These are phyloP conservation scores for Caerostris extrusa DNA, from an alignment of 1,140 invertebrate species.

Conservation along the genomic window DNA sequence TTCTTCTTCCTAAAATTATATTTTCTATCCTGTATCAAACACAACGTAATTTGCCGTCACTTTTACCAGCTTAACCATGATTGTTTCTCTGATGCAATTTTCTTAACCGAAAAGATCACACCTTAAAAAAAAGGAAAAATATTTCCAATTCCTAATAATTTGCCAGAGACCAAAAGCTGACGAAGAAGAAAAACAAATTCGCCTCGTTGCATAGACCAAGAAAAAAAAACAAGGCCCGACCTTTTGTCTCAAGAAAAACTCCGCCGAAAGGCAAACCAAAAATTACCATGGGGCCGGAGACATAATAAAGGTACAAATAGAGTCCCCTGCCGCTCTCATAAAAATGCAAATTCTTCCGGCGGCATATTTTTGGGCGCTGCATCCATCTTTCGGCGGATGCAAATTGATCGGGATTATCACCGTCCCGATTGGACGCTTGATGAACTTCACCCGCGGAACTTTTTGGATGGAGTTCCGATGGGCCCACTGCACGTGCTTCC, in stretches of 20 bases:
- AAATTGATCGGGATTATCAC: slow-evolving; percentile 76
- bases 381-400: slow-evolving; percentile 61
- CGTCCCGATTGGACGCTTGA: slow-evolving; percentile 66
- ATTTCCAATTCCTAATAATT: neutral
- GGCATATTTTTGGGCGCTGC: slow-evolving; percentile 57
- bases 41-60: neutral
- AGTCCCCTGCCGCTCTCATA: slow-evolving; percentile 53
- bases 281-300: slow-evolving; percentile 34
- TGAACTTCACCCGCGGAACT: slow-evolving; percentile 61
- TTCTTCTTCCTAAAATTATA: no score
- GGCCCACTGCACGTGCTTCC: neutral
- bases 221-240: neutral
- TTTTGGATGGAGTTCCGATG: slow-evolving; percentile 43
- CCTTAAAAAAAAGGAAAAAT: neutral
- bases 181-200: slow-evolving; percentile 11
- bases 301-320: slow-evolving; percentile 71
- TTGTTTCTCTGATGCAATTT: slow-evolving; percentile 7
- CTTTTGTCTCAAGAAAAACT: slow-evolving; percentile 1
- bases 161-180: neutral
- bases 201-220: neutral
- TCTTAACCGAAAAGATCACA: neutral
- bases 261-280: slow-evolving; percentile 25
- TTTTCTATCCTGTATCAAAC: neutral
- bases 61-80: neutral
- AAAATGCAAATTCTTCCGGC: slow-evolving; percentile 70